Evolutionary conservation across 2,888 invertebrate genomes (phyloP).

Genomic region (Physocephala rufipes): DNA sequence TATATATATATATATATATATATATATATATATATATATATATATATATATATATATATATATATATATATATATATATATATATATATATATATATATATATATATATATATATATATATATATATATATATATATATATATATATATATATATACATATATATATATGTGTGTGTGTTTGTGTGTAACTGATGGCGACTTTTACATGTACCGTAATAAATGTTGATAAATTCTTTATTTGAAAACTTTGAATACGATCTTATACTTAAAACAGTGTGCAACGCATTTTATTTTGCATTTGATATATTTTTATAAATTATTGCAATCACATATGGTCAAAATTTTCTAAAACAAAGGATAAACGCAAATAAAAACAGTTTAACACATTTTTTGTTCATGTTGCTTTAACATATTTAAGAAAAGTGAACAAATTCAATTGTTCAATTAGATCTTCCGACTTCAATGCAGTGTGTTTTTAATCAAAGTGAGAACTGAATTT

Average conservation of each 20-base stretch:
- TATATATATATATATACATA: not conserved
- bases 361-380: constrained; percentile 32
- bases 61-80: not conserved
- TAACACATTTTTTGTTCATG: not conserved
- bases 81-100: not conserved
- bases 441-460: constrained; percentile 14
- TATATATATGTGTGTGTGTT: not conserved
- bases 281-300: constrained; percentile 42
- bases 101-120: not conserved
- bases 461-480: not conserved
- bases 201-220: constrained; percentile 19
- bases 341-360: constrained; percentile 43
- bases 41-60: not conserved
- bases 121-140: not conserved
- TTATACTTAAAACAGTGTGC: constrained; percentile 42
- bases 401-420: no score
- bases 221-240: constrained; percentile 40
- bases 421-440: not conserved
- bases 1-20: not conserved
- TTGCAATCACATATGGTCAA: constrained; percentile 30
- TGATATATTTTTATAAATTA: constrained; percentile 46
- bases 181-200: not conserved
- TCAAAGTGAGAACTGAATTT: constrained; percentile 24
- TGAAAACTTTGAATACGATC: constrained; percentile 64
- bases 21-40: not conserved